Conservation (phyloP, 2,888 invertebrate genomes). For the Phaedon cochleariae region DNA sequence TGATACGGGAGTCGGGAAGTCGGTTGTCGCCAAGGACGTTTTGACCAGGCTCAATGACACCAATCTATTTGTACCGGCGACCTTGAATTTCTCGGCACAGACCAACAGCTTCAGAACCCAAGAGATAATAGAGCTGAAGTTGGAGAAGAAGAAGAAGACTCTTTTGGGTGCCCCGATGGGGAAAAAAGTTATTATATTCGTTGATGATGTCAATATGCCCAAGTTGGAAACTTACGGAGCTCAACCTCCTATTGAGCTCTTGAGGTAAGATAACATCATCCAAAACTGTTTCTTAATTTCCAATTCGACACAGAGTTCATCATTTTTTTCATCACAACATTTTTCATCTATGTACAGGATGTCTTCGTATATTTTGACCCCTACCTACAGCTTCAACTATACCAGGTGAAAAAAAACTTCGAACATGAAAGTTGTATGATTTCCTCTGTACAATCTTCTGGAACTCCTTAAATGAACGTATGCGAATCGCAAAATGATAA, state of each 20-base stretch:
- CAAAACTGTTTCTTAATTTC: background rate
- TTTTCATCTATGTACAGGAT: no score
- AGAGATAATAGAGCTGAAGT: slow-evolving; percentile 84
- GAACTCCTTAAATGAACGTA: no score
- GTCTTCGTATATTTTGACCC: no score
- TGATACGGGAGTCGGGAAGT: slow-evolving; percentile 91
- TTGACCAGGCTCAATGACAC: slow-evolving; percentile 71
- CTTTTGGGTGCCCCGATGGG: slow-evolving; percentile 84
- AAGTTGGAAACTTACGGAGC: slow-evolving; percentile 86
- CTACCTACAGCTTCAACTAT: no score
- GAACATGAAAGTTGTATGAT: no score
- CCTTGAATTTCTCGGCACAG: slow-evolving; percentile 91
- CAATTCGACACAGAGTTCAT: no score
- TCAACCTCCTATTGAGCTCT: slow-evolving; percentile 89
- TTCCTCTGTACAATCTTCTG: no score
- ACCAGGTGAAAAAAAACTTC: no score
- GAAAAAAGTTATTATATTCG: slow-evolving; percentile 84
- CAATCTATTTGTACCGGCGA: slow-evolving; percentile 75
- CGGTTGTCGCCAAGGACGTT: slow-evolving; percentile 81
- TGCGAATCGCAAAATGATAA: no score
- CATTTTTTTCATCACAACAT: no score
- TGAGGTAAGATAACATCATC: slow-evolving; percentile 66
- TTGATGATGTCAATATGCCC: slow-evolving; percentile 95
- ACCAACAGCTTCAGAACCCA: slow-evolving; percentile 85
- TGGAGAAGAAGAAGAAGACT: slow-evolving; percentile 83